Evolutionary conservation across 1,140 invertebrate genomes (phyloP), one percentile per base, ranked within the genome.

Genomic region (Neotoxoptera formosana): DNA sequence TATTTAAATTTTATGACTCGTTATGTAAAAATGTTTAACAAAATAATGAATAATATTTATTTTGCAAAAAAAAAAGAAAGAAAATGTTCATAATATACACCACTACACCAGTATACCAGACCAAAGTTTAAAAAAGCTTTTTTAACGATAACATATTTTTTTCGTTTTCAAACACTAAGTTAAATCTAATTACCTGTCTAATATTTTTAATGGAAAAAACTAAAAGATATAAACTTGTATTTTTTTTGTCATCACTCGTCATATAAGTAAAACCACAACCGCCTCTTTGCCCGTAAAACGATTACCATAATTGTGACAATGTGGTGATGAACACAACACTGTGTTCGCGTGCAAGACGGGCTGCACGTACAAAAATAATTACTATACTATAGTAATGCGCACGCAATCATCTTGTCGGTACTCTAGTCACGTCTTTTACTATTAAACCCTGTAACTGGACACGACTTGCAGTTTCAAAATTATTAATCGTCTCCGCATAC

Each of bases 1-100:
- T 90, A 90, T 90, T 90, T 56, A 56, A 90, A 90, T 90, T 90
- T 90, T 56, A 56, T n/a, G 21, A 56, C 34, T 56, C 51, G 34
- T 90, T 90, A 25, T 56, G 88, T 90, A 56, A 90, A 90, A 36
- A 25, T 56, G 45, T 90, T 56, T 56, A 56, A 36, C 88, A 34
- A 90, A 90, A 87, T 47, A 47, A 87, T 30, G 41, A 87, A 87
- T 48, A 47, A 87, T 87, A 87, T 87, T 87, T 47, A n/a, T 87
- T 87, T 87, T 87, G 2, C 6, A 47, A 86, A 25, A 84, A 83
- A 84, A 41, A 45, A 84, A 84, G 8, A 25, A 84, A 84, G 8
- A 41, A 84, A 84, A 45, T 76, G 14, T n/a, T n/a, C n/a, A 30
- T 20, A 84, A 25, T 41, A 83, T 83, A 83, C 20, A 83, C 20